phyloP scores from a whole-genome alignment of 2,888 invertebrate species.

The Cheilosia pagana region DNA sequence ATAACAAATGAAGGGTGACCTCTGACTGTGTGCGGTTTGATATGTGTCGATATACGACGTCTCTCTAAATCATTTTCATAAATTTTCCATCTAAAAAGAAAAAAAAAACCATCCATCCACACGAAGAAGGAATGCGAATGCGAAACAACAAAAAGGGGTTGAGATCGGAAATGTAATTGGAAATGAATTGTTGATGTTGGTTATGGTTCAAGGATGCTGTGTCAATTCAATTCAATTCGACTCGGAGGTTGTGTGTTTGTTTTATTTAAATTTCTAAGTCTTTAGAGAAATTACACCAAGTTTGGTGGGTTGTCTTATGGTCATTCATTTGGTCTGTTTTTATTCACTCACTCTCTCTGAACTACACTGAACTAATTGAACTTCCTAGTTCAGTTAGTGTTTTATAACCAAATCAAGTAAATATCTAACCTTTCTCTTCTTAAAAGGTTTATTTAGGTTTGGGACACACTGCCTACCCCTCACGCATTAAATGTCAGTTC shows the following conservation, averaged over 20 bases:
- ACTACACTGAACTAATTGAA: too few species aligned
- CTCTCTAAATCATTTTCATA: slow-evolving; percentile 61
- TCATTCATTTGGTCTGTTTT: too few species aligned
- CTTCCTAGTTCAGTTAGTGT: too few species aligned
- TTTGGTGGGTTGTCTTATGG: too few species aligned
- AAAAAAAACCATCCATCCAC: background rate
- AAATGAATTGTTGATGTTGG: slow-evolving; percentile 71
- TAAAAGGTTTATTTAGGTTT: too few species aligned
- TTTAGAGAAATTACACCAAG: too few species aligned
- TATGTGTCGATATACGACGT: slow-evolving; percentile 32
- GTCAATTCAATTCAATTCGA: slow-evolving; percentile 28
- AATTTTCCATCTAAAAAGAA: slow-evolving; percentile 52
- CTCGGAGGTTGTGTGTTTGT: background rate
- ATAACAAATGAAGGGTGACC: slow-evolving; percentile 72
- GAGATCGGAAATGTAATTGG: slow-evolving; percentile 63
- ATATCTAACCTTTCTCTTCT: too few species aligned
- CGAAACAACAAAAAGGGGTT: background rate
- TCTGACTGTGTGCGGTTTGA: slow-evolving; percentile 32
- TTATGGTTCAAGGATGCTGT: slow-evolving; percentile 46
- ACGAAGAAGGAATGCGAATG: background rate
- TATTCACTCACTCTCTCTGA: too few species aligned
- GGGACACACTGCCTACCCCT: too few species aligned
- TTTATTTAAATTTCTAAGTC: background rate
- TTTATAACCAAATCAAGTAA: too few species aligned
- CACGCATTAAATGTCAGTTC: too few species aligned